Percentiles rank a stretch among this genome's conserved stretches.
Conservation (phyloP, 1,140 invertebrate genomes). For the Drosophila truncata region DNA sequence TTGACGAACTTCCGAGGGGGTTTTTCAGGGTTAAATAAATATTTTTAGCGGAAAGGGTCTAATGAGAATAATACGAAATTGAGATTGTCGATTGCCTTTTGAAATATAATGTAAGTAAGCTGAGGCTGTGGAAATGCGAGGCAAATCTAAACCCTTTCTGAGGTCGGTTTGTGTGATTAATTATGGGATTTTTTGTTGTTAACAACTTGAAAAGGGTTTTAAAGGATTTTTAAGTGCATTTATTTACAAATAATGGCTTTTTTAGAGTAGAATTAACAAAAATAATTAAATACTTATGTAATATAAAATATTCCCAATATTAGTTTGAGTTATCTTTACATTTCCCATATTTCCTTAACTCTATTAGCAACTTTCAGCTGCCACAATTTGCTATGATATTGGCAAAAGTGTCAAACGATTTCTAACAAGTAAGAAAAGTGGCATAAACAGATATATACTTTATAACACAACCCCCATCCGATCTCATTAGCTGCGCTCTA, state of each 20-base stretch:
- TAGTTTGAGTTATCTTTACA: too few species aligned
- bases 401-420: slow-evolving; percentile 63
- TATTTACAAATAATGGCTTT: not conserved
- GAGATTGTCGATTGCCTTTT: slow-evolving; percentile 10
- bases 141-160: not conserved
- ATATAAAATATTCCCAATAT: not conserved
- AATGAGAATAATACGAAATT: slow-evolving; percentile 40
- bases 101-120: not conserved
- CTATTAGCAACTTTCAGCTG: slow-evolving; percentile 16
- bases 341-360: not conserved
- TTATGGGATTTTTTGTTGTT: not conserved
- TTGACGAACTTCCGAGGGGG: slow-evolving; percentile 24
- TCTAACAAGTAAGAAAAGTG: slow-evolving; percentile 20
- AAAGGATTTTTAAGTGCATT: not conserved
- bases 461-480: slow-evolving; percentile 31
- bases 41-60: slow-evolving; percentile 28
- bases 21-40: slow-evolving; percentile 16
- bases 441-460: slow-evolving; percentile 19
- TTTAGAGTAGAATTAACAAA: not conserved
- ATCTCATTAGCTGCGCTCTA: slow-evolving; percentile 63
- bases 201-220: not conserved
- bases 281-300: not conserved
- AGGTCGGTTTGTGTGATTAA: slow-evolving; percentile 16
- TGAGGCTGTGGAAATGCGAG: not conserved
- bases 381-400: slow-evolving; percentile 66